Conservation (phyloP, 2,113 vertebrate genomes). For the Onychorhynchus coronatus region DNA sequence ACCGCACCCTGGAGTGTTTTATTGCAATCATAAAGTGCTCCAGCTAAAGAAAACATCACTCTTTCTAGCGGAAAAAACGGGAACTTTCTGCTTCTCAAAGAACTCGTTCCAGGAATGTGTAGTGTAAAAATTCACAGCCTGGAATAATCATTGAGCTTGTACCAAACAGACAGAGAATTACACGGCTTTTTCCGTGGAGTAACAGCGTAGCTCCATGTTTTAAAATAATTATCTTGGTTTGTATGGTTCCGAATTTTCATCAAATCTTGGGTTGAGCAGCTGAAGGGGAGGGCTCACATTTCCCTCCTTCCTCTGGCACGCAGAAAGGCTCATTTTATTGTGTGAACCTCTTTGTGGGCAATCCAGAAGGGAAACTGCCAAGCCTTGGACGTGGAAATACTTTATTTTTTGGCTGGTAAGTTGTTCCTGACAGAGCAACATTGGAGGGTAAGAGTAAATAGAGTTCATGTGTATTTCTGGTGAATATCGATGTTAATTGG, state of each 20-base stretch:
- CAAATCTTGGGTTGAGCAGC: background rate
- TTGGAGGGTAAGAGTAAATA: background rate
- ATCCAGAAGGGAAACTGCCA: background rate
- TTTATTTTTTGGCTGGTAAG: background rate
- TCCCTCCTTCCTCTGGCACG: background rate
- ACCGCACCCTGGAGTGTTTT: constrained; percentile 40
- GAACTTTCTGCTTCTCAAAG: background rate
- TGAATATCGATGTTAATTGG: background rate
- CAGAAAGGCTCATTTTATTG: background rate
- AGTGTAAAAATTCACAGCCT: background rate
- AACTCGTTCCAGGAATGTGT: background rate
- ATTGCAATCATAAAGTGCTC: background rate
- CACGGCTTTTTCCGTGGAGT: background rate
- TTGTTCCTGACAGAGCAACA: background rate
- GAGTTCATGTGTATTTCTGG: background rate
- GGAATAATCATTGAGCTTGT: background rate
- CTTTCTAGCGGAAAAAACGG: background rate
- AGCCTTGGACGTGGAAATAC: background rate
- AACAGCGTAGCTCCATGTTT: background rate
- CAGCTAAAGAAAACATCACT: constrained; percentile 11
- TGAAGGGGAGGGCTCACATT: background rate
- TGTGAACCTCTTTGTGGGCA: constrained; percentile 6
- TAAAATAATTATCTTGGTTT: background rate
- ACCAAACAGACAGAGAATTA: background rate
- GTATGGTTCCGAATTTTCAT: background rate